A percentile compares a stretch with the other conserved stretches of the same genome.
These are phyloP conservation scores for Phorcus lineatus DNA, from an alignment of 2,888 invertebrate genomes.

Conservation along the genomic window DNA sequence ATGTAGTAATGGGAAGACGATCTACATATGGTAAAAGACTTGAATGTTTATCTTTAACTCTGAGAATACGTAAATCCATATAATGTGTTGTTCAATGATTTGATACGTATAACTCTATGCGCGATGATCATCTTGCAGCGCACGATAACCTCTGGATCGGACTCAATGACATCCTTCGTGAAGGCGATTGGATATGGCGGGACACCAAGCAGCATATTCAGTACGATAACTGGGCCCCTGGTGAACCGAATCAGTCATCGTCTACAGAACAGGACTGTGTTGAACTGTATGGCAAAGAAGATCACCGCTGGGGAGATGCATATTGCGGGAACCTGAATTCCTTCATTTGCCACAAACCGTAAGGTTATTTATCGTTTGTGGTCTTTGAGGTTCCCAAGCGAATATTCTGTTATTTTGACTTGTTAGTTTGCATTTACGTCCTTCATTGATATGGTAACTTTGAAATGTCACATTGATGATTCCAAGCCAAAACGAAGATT, in stretches of 20 bases:
- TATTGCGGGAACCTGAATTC: neutral
- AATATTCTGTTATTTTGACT: no score
- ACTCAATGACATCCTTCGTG: neutral
- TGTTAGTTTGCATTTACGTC: no score
- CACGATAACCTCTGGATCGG: neutral
- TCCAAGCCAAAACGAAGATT: no score
- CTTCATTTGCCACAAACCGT: neutral
- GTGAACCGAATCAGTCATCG: neutral
- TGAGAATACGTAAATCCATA: neutral
- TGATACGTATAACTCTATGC: no score
- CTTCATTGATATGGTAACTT: no score
- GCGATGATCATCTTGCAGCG: neutral
- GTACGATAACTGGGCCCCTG: neutral
- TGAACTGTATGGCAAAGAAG: neutral
- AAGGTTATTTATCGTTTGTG: neutral
- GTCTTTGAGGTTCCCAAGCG: no score
- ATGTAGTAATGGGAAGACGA: no score
- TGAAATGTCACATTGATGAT: no score
- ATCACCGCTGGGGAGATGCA: neutral
- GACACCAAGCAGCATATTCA: neutral
- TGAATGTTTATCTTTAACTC: neutral
- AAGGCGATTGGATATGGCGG: neutral
- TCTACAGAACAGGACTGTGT: neutral
- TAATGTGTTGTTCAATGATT: no score
- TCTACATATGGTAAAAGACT: no score